phyloP scores from a whole-genome alignment of 2,888 invertebrate species.

The Hydriomena furcata region DNA sequence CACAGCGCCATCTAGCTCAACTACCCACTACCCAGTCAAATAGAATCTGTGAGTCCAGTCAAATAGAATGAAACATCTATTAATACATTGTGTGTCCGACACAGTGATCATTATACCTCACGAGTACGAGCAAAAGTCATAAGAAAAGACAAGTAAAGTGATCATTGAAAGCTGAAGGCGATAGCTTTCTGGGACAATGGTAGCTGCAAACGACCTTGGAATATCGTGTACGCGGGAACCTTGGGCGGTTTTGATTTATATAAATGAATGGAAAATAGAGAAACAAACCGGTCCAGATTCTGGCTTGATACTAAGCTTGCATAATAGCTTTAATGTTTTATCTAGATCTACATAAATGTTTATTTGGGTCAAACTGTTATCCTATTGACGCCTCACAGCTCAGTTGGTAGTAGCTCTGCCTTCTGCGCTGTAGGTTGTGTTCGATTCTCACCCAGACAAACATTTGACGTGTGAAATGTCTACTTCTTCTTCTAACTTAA shows the following conservation, averaged over 20 bases:
- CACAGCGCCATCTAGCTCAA: too few species aligned
- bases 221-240: conserved; percentile 34
- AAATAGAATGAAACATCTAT: too few species aligned
- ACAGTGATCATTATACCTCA: too few species aligned
- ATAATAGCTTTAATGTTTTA: conserved; percentile 7
- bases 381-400: too few species aligned
- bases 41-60: too few species aligned
- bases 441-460: too few species aligned
- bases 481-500: too few species aligned
- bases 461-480: too few species aligned
- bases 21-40: too few species aligned
- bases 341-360: conserved; percentile 6
- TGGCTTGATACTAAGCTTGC: conserved; percentile 22
- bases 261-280: conserved; percentile 33
- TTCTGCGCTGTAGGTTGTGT: too few species aligned
- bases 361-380: conserved; percentile 11
- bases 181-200: conserved; percentile 27
- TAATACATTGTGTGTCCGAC: too few species aligned
- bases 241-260: conserved; percentile 33
- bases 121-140: neutral
- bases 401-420: neutral
- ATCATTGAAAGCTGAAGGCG: conserved; percentile 1
- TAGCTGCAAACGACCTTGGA: conserved; percentile 30
- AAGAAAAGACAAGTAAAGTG: neutral
- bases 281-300: conserved; percentile 29